These are phyloP conservation scores for Clistopyga incitator DNA, from an alignment of 2,888 invertebrate species.

Conservation along the genomic window DNA sequence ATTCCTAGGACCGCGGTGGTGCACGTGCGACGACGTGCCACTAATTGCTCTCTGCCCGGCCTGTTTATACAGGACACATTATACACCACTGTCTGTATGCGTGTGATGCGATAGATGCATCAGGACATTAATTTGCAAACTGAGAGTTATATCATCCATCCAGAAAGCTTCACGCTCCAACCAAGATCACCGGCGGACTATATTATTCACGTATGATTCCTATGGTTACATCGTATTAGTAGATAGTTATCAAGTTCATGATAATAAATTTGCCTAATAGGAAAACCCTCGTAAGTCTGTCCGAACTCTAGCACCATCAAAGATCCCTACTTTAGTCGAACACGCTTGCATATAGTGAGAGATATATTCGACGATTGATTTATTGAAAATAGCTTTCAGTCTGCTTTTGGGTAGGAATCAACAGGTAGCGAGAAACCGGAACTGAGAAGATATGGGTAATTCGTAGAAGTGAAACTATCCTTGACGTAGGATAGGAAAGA, in stretches of 20 bases:
- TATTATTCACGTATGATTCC: neutral
- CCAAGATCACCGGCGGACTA: neutral
- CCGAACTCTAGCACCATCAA: neutral
- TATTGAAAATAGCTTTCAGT: constrained; percentile 12
- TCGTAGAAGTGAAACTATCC: too few relatives aligned
- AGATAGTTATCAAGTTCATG: neutral
- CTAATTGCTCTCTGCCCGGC: constrained; percentile 11
- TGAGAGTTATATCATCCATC: neutral
- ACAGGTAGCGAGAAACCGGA: constrained; percentile 14
- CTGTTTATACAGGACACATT: neutral
- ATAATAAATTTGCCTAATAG: neutral
- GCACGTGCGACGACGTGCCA: constrained; percentile 6
- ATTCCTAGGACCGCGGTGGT: neutral
- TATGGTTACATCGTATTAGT: neutral
- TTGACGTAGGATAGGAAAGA: neutral
- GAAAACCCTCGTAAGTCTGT: neutral
- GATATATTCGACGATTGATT: constrained; percentile 11
- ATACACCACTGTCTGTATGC: neutral
- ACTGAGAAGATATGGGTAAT: neutral
- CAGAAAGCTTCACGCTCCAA: neutral
- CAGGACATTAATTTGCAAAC: constrained; percentile 24
- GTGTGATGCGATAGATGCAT: neutral
- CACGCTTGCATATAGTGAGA: neutral
- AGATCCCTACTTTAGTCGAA: neutral
- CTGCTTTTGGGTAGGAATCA: neutral